phyloP scores from a whole-genome alignment of 2,113 vertebrate species.

The Cathartes aura region DNA sequence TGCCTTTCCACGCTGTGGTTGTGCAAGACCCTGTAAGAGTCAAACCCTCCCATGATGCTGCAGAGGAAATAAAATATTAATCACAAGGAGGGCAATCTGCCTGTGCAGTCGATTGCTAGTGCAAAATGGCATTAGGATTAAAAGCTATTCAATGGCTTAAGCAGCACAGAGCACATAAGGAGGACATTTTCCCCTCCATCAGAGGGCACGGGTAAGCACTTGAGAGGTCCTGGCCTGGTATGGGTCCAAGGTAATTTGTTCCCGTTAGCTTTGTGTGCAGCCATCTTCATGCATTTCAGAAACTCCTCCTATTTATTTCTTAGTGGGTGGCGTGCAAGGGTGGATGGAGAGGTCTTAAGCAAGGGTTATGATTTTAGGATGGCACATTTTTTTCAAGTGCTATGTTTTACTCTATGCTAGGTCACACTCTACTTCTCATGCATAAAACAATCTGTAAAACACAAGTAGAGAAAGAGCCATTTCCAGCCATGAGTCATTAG shows the following conservation, averaged over 20 bases:
- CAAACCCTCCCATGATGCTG: accelerated
- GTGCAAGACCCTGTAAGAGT: not conserved
- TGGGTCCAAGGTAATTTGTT: not conserved
- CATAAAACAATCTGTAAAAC: not conserved
- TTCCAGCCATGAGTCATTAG: constrained; percentile 25
- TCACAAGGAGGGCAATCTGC: not conserved
- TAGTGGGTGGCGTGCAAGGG: accelerated
- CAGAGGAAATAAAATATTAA: not conserved
- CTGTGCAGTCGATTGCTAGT: not conserved
- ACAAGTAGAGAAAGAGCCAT: not conserved
- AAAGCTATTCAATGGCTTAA: not conserved
- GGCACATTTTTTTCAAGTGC: not conserved
- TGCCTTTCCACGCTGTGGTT: not conserved
- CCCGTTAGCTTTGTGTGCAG: not conserved
- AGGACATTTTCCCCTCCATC: not conserved
- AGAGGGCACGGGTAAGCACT: not conserved
- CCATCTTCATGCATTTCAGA: not conserved
- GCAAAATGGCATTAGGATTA: not conserved
- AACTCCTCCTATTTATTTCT: not conserved
- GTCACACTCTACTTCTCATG: not conserved
- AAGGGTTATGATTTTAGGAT: not conserved
- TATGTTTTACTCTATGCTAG: not conserved
- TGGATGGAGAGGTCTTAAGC: not conserved
- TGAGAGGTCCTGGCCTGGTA: not conserved
- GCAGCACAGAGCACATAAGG: not conserved